A percentile compares a stretch with the other conserved stretches of the same genome.
phyloP scores from a whole-genome alignment of 2,113 vertebrate genomes.

The Trogon melanurus region DNA sequence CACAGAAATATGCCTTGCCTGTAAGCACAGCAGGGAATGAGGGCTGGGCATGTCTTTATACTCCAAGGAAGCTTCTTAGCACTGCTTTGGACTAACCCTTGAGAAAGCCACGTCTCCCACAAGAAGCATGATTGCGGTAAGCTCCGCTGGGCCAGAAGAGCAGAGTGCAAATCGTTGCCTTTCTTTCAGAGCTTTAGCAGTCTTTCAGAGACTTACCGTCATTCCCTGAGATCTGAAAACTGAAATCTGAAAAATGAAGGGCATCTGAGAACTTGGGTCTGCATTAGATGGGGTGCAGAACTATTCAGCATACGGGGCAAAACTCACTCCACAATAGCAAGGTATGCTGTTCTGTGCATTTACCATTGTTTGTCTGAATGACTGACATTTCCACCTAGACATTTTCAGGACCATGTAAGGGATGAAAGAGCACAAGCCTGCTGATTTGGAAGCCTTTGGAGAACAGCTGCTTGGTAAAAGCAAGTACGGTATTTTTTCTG shows the following conservation, averaged over 20 bases:
- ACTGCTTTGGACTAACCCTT: neutral
- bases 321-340: neutral
- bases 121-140: neutral
- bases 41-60: neutral
- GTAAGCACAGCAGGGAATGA: neutral
- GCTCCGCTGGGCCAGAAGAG: neutral
- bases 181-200: neutral
- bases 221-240: neutral
- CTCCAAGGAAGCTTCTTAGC: neutral
- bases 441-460: neutral
- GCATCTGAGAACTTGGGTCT: neutral
- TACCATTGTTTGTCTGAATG: neutral
- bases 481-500: neutral
- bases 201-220: neutral
- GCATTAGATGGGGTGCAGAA: neutral
- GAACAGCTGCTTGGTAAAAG: constrained; percentile 4
- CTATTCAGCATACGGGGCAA: rapidly evolving
- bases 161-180: rapidly evolving
- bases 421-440: neutral
- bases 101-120: neutral
- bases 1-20: neutral
- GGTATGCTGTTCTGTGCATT: neutral
- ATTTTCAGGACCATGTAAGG: neutral
- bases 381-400: neutral
- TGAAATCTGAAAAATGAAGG: neutral